Evolutionary conservation across 2,888 invertebrate species (phyloP).

Genomic region (Drosophila diplacantha): DNA sequence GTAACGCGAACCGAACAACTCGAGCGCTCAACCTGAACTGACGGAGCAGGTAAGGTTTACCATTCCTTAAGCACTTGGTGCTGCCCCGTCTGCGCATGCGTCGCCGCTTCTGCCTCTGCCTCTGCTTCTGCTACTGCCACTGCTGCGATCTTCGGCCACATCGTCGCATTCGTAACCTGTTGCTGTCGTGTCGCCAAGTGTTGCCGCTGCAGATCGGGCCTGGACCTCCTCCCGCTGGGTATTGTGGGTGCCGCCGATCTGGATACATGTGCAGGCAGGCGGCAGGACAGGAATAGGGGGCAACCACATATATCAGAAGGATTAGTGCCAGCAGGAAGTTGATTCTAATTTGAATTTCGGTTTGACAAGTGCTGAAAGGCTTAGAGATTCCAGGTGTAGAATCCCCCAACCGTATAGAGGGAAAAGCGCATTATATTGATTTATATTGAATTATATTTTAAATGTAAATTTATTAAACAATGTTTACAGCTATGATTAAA

Average conservation of each 20-base stretch:
- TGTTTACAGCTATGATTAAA: too few species aligned
- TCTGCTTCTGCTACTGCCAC: constrained; percentile 27
- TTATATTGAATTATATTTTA: neutral
- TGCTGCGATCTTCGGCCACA: constrained; percentile 27
- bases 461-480: neutral
- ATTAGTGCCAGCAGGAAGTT: constrained; percentile 9
- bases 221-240: constrained; percentile 13
- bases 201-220: constrained; percentile 23
- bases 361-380: constrained; percentile 15
- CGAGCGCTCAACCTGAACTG: constrained; percentile 77
- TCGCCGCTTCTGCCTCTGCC: constrained; percentile 31
- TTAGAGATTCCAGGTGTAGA: too few species aligned
- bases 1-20: constrained; percentile 71
- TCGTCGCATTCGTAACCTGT: constrained; percentile 60
- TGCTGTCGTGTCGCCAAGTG: constrained; percentile 40
- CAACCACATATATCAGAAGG: constrained; percentile 11
- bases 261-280: constrained; percentile 23
- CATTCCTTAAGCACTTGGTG: constrained; percentile 76
- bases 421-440: neutral
- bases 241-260: constrained; percentile 35
- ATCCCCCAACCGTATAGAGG: too few species aligned
- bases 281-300: constrained; percentile 5
- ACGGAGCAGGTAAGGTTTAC: constrained; percentile 73
- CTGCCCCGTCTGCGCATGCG: constrained; percentile 34
- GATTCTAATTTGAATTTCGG: constrained; percentile 2